These are phyloP conservation scores for Drosophila kanekoi DNA, from an alignment of 2,888 invertebrate genomes.

Conservation along the genomic window DNA sequence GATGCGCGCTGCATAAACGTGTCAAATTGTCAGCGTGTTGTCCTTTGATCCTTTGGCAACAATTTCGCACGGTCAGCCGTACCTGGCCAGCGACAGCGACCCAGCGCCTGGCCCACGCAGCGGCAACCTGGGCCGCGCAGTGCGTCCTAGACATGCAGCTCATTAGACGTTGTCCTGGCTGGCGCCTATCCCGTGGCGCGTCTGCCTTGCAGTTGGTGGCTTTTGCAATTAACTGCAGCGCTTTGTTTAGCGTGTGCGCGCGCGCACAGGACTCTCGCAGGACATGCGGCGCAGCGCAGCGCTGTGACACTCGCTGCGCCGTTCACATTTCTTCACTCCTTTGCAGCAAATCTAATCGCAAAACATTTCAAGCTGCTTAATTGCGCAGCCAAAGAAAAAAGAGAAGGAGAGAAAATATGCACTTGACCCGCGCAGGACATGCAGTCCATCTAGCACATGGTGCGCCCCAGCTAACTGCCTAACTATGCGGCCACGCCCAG, in stretches of 20 bases:
- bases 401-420: slow-evolving; percentile 10
- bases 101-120: slow-evolving; percentile 64
- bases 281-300: slow-evolving; percentile 26
- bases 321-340: slow-evolving; percentile 66
- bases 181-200: slow-evolving; percentile 74
- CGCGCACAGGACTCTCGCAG: slow-evolving; percentile 44
- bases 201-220: slow-evolving; percentile 68
- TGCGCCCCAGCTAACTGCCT: slow-evolving; percentile 6
- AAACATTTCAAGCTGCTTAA: slow-evolving; percentile 60
- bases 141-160: slow-evolving; percentile 51
- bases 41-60: slow-evolving; percentile 29
- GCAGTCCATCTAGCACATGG: slow-evolving; percentile 54
- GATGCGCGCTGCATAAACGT: slow-evolving; percentile 44
- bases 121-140: too few relatives aligned
- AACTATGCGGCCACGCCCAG: slow-evolving; percentile 43
- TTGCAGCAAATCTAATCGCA: slow-evolving; percentile 70
- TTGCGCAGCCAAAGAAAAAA: slow-evolving; percentile 39
- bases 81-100: background rate
- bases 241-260: slow-evolving; percentile 43
- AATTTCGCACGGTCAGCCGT: slow-evolving; percentile 66
- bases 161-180: slow-evolving; percentile 61
- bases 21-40: slow-evolving; percentile 73
- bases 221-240: slow-evolving; percentile 80
- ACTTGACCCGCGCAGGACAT: slow-evolving; percentile 49
- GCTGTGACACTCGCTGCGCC: slow-evolving; percentile 54